A percentile compares a stretch with the other conserved stretches of the same genome.
Evolutionary conservation across 2,797 vertebrate species (phyloP).

Genomic region (Emydoidea blandingii): DNA sequence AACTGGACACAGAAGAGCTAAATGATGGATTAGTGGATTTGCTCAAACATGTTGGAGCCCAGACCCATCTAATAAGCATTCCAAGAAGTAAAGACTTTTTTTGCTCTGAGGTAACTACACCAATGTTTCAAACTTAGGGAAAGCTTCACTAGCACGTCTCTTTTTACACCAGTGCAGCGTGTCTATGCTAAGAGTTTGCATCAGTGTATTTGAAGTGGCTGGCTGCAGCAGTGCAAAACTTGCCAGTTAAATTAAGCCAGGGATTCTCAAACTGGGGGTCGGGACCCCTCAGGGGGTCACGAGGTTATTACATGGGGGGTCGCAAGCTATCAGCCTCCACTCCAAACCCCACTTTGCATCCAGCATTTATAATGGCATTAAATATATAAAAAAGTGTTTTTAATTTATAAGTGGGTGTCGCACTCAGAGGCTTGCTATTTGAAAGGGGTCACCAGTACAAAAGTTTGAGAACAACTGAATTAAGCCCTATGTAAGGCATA

Average conservation of each 20-base stretch:
- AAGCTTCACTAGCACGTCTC: neutral
- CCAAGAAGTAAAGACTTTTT: neutral
- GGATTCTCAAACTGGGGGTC: too few relatives aligned
- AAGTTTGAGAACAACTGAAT: neutral
- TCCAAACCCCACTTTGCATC: too few relatives aligned
- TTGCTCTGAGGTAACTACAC: neutral
- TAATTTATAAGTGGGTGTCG: too few relatives aligned
- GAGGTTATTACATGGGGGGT: too few relatives aligned
- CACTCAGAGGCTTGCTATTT: too few relatives aligned
- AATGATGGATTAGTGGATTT: neutral
- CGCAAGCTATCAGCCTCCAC: too few relatives aligned
- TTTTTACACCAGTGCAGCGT: neutral
- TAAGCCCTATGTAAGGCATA: neutral
- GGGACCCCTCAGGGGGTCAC: too few relatives aligned
- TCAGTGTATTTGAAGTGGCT: neutral
- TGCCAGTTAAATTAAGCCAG: neutral
- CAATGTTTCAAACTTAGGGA: neutral
- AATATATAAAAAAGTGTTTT: too few relatives aligned
- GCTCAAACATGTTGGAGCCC: neutral
- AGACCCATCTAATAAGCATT: neutral
- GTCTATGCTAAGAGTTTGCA: neutral
- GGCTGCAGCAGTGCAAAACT: neutral
- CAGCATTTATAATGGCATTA: too few relatives aligned
- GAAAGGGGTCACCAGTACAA: too few relatives aligned
- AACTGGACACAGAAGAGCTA: conserved; percentile 40